Percentiles rank a stretch among this genome's conserved stretches.
Evolutionary conservation across 2,113 vertebrate genomes (phyloP).

Genomic region (Asarcornis scutulata): DNA sequence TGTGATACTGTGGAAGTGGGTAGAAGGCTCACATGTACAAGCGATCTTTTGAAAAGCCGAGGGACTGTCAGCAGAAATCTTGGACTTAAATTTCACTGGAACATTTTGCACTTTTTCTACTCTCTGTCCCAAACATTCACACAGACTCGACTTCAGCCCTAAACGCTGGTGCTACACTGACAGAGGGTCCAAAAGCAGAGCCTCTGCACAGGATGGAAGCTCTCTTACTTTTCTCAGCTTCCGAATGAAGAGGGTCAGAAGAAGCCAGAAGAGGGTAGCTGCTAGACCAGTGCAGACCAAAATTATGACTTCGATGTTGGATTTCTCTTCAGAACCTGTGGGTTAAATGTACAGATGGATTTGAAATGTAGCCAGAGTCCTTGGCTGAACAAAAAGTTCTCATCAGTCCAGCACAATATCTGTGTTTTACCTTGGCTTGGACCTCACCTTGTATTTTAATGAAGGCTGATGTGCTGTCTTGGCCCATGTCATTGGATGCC

Average conservation of each 20-base stretch:
- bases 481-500: slow-evolving; percentile 83
- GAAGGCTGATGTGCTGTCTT: slow-evolving; percentile 80
- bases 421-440: not conserved
- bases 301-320: slow-evolving; percentile 91
- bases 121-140: not conserved
- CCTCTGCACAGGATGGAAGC: not conserved
- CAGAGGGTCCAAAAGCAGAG: not conserved
- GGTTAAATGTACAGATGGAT: not conserved
- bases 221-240: slow-evolving; percentile 88
- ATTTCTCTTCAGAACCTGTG: slow-evolving; percentile 88
- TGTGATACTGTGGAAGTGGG: not conserved
- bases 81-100: not conserved
- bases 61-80: not conserved
- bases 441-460: slow-evolving; percentile 85
- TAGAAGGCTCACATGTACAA: not conserved
- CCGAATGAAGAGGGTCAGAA: slow-evolving; percentile 91
- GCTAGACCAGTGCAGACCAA: slow-evolving; percentile 89
- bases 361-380: not conserved
- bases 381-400: not conserved
- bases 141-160: not conserved
- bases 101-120: not conserved
- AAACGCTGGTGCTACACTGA: not conserved
- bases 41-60: not conserved
- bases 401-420: fast-evolving
- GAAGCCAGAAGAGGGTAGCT: slow-evolving; percentile 93